phyloP scores from a whole-genome alignment of 2,888 invertebrate species.

The Caradrina clavipalpis region DNA sequence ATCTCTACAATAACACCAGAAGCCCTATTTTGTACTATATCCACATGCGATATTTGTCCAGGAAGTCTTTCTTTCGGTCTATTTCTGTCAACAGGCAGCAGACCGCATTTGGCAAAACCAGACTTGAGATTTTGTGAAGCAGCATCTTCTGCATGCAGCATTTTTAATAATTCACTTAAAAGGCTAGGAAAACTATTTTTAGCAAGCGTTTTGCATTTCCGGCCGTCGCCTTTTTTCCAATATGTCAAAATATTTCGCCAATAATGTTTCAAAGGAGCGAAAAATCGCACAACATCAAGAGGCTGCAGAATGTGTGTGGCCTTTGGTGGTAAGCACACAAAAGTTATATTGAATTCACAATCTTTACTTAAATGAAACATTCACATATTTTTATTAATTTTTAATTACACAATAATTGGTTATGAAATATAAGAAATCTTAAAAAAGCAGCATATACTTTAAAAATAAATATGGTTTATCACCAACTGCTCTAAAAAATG shows the following conservation, averaged over 20 bases:
- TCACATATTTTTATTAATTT: too few relatives aligned
- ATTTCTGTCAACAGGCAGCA: slow-evolving; percentile 6
- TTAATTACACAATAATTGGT: too few relatives aligned
- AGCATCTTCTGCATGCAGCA: slow-evolving; percentile 4
- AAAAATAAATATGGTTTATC: too few relatives aligned
- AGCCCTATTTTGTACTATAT: not conserved
- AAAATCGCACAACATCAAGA: slow-evolving; percentile 9
- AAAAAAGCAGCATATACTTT: too few relatives aligned
- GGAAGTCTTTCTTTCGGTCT: slow-evolving; percentile 13
- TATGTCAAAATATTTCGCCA: slow-evolving; percentile 3
- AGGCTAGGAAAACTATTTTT: slow-evolving; percentile 3
- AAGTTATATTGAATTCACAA: too few relatives aligned
- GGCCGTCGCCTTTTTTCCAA: not conserved
- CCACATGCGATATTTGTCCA: not conserved
- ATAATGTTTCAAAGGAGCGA: slow-evolving; percentile 12
- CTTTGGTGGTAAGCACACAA: slow-evolving; percentile 13
- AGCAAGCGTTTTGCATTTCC: slow-evolving; percentile 9
- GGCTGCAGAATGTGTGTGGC: slow-evolving; percentile 11
- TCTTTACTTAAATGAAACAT: too few relatives aligned
- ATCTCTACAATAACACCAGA: slow-evolving; percentile 12
- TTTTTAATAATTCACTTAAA: slow-evolving; percentile 4
- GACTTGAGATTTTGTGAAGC: slow-evolving; percentile 10
- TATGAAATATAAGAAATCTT: too few relatives aligned
- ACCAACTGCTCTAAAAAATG: too few relatives aligned
- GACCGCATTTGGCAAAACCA: slow-evolving; percentile 4